Evolutionary conservation across 2,797 vertebrate genomes (phyloP).

Genomic region (Chromis chromis): DNA sequence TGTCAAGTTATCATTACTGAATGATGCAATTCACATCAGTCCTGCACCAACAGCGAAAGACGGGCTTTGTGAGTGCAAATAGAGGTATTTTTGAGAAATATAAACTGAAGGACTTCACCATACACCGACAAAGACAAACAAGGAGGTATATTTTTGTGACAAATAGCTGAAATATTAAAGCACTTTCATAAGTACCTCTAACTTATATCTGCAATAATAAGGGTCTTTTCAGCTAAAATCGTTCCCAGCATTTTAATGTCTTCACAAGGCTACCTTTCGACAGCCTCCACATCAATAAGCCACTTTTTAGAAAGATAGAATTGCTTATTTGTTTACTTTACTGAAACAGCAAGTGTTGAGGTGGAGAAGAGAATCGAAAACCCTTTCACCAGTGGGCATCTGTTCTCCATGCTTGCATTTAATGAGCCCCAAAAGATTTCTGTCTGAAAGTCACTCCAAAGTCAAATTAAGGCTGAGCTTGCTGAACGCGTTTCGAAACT

Average conservation of each 20-base stretch:
- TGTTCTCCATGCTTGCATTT: conserved; percentile 61
- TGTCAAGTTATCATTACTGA: conserved; percentile 42
- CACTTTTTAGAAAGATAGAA: conserved; percentile 48
- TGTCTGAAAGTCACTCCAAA: conserved; percentile 67
- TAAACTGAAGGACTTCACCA: conserved; percentile 6
- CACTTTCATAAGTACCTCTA: conserved; percentile 14
- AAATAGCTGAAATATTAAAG: conserved; percentile 23
- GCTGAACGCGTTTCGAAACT: conserved; percentile 45
- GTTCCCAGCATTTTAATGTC: conserved; percentile 14
- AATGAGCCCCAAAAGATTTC: conserved; percentile 70
- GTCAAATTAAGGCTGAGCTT: conserved; percentile 57
- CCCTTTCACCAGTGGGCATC: conserved; percentile 55
- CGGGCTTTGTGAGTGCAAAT: conserved; percentile 22
- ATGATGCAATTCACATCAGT: conserved; percentile 50
- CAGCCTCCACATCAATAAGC: conserved; percentile 37
- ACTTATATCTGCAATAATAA: conserved; percentile 32
- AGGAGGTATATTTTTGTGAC: conserved; percentile 25
- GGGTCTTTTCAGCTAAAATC: not conserved
- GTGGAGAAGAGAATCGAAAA: conserved; percentile 54
- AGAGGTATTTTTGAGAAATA: conserved; percentile 26
- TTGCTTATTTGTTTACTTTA: conserved; percentile 55
- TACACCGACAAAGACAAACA: conserved; percentile 8
- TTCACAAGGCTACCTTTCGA: conserved; percentile 18
- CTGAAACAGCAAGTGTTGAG: conserved; percentile 55
- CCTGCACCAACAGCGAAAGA: conserved; percentile 24